phyloP scores from a whole-genome alignment of 1,140 invertebrate genomes.

The Xylocopa sonorina region DNA sequence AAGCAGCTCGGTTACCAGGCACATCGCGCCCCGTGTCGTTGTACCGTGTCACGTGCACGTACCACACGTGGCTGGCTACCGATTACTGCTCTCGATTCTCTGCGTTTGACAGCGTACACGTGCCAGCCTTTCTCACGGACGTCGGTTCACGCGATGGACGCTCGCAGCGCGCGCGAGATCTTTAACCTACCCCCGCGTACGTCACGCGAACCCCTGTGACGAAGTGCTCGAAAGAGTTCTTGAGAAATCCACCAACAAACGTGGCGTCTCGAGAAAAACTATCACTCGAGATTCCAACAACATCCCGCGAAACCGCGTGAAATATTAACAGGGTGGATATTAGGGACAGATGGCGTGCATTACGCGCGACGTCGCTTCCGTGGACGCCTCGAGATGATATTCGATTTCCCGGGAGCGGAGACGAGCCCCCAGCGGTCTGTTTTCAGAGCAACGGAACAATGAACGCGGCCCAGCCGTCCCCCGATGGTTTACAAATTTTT shows the following conservation, averaged over 20 bases:
- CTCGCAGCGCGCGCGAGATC: slow-evolving; percentile 6
- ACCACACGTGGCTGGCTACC: slow-evolving; percentile 41
- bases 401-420: background rate
- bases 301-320: too few relatives aligned
- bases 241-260: too few relatives aligned
- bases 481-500: slow-evolving; percentile 40
- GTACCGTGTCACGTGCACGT: slow-evolving; percentile 69
- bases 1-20: slow-evolving; percentile 17
- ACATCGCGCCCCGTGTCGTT: slow-evolving; percentile 15
- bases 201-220: background rate
- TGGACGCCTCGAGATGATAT: background rate
- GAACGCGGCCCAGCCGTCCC: background rate
- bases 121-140: slow-evolving; percentile 67
- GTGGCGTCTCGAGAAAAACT: too few relatives aligned
- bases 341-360: too few relatives aligned
- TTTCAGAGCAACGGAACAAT: background rate
- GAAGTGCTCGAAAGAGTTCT: too few relatives aligned
- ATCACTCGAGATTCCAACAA: too few relatives aligned
- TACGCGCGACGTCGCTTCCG: too few relatives aligned
- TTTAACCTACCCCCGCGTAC: background rate
- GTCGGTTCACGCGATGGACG: slow-evolving; percentile 29
- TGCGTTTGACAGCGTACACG: slow-evolving; percentile 69
- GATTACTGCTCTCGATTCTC: too few relatives aligned
- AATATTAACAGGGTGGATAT: too few relatives aligned
- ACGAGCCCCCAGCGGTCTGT: background rate